Base-by-base conservation (phyloP, 2,113 vertebrate genomes). In the Lichenostomus cassidix region DNA sequence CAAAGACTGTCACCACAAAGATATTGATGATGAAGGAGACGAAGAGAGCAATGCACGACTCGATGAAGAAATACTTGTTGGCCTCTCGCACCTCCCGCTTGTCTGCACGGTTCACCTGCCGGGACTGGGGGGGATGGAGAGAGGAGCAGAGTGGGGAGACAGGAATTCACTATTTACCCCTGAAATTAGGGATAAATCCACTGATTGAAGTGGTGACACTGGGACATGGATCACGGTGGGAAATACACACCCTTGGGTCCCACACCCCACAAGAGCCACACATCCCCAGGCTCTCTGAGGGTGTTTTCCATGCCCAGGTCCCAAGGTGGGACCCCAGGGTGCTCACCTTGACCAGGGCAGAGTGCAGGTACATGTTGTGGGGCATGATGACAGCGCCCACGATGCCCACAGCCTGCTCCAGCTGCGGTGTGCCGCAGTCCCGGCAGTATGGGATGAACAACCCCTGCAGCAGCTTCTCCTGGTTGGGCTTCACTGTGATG, bases 351-450 rank as follows among this genome's bases (percentile, higher is more conserved):
- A 99, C 99, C 18, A 99, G 94, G 6, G 99, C 99, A 0, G 99
- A 99, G 97, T 99, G 99, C 88, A 99, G 96, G 96, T 99, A 99
- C 98, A 99, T 99, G 97, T 99, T 99, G 96, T 99, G 99, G 6
- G 99, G 99, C 99, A 99, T 99, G 95, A 99, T 99, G 71, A 99
- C 99, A 0, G 99, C 99, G 0, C 99, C 99, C 35, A 99, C 99
- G 13, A 99, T 99, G 27, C 99, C 99, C 75, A 99, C 99, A 0
- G 99, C 99, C 96, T 99, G 99, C 81, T 99, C 97, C 68, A 99
- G 93, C 98, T 99, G 99, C 0, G 96, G 23, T 0, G 98, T 96
- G 7, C 96, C 97, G 5, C 99, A 99, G 89, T 89, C 97, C 12
- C 92, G 78, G 95, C 99, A 99, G 96, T 99, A 99, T 0, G 99